Evolutionary conservation across 2,888 invertebrate genomes (phyloP), one percentile per base, ranked within the genome.

Genomic region (Caenorhabditis doughertyi): DNA sequence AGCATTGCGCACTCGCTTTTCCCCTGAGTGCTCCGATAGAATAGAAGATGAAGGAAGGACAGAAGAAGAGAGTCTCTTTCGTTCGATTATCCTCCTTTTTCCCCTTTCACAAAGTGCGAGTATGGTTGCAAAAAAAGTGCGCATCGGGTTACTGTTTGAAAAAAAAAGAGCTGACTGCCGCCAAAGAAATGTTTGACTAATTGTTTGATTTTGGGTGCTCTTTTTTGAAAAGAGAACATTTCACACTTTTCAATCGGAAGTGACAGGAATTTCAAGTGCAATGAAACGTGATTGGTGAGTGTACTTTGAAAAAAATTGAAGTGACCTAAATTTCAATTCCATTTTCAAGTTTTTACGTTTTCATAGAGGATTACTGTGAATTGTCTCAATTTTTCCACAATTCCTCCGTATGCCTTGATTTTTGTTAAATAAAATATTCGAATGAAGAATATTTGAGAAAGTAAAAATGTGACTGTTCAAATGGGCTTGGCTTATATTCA

Each of bases 121-220:
- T 49, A 49, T 32, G 51, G 51, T n/a, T 23, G 39, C 47, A 44
- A 23, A 60, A 39, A 16, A n/a, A 32, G 32, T 11, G 35, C 32
- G 47, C 60, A 39, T 39, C 49, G 27, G 42, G 72, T 62, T 71
- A 71, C 71, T 71, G 58, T 71, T 58, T 71, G 42, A 68, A 55
- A 21, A 3, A 32, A 27, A 49, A 47, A 47, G 25, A 35, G 11
- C 32, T 42, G 53, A 49, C 25, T 39, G 51, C 32, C 47, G 16
- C 25, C 18, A 16, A 60, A 5, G 8, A 5, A 2, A 3, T 60
- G 58, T 60, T 60, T 60, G 58, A 16, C 23, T 44, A 60, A 60
- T 60, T 60, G 60, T 60, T 60, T 60, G 42, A 42, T 60, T 60
- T 60, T 39, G 42, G 42, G 44, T 55, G 56, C 56, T 70, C 70